Evolutionary conservation across 2,888 invertebrate genomes (phyloP), one percentile per base, ranked within the genome.

Genomic region (Noctua janthina): DNA sequence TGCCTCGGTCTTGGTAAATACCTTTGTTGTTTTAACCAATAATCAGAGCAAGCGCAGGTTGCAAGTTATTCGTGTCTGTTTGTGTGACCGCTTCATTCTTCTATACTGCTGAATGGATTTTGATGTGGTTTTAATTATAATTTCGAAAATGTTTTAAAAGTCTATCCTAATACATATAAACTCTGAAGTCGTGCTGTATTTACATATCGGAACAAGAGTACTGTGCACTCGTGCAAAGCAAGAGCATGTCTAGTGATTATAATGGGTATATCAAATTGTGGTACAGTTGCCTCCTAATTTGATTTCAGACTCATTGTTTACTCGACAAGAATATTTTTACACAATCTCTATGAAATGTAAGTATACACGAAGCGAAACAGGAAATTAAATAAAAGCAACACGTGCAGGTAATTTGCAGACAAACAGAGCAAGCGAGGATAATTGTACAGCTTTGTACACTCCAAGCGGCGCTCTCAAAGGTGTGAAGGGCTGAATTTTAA

Each of bases 401-500:
- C 74, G 70, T 76, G 70, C 71, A 71, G 15, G 15, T 75, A 71
- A 74, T 78, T 77, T 35, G 71, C 13, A 84, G 46, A 39, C 64
- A 70, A 76, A 74, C 76, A 72, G 64, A 73, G 20, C 35, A 23
- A 64, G 64, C 64, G 15, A 62, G 46, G 66, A 64, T 64, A 76
- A 73, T 76, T 84, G 76, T 43, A 67, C 39, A 84, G 72, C 68
- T 80, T 59, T 59, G 68, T 76, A 51, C 66, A 73, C 69, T 64
- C 59, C 23, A 46, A 56, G 59, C 71, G 54, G 20, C 17, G 51
- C 74, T 72, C 78, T 59, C 66, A 62, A 35, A 74, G 72, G 68
- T 77, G 67, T 75, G 56, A 85, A 75, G 76, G 69, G 76, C 23
- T 70, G 76, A 77, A 85, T 82, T 79, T 79, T 67, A 82, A 85